Percentiles rank a stretch among this genome's conserved stretches.
phyloP scores from a whole-genome alignment of 1,140 invertebrate genomes.

The Pararge aegeria region DNA sequence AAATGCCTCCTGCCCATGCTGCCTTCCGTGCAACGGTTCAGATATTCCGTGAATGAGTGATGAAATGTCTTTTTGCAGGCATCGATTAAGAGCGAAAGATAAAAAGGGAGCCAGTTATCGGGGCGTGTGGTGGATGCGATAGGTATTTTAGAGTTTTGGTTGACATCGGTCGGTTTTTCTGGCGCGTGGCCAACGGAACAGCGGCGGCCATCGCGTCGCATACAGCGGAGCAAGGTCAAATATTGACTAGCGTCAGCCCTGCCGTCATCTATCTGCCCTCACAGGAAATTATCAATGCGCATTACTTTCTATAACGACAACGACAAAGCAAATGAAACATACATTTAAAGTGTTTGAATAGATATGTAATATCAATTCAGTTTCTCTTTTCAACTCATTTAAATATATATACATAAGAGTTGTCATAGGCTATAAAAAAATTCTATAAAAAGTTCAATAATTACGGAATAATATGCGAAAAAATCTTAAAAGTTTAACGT shows the following conservation, averaged over 20 bases:
- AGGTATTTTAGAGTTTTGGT: slow-evolving; percentile 64
- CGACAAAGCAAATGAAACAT: too few relatives aligned
- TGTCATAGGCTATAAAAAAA: too few relatives aligned
- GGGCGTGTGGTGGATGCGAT: slow-evolving; percentile 16
- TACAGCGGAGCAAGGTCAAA: slow-evolving; percentile 71
- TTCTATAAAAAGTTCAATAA: too few relatives aligned
- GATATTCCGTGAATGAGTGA: neutral
- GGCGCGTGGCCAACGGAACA: slow-evolving; percentile 50
- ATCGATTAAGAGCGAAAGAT: slow-evolving; percentile 7
- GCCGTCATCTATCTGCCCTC: slow-evolving; percentile 3
- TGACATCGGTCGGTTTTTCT: slow-evolving; percentile 58
- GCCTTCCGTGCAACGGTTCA: too few relatives aligned
- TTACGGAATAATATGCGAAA: too few relatives aligned
- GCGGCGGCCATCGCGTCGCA: slow-evolving; percentile 46
- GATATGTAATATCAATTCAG: too few relatives aligned
- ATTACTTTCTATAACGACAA: neutral
- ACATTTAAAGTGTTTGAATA: too few relatives aligned
- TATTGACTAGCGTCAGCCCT: slow-evolving; percentile 39
- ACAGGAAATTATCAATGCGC: neutral
- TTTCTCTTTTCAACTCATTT: too few relatives aligned
- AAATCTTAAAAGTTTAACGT: too few relatives aligned
- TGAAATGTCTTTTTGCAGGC: slow-evolving; percentile 3
- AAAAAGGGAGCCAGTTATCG: slow-evolving; percentile 3
- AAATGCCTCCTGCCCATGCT: too few relatives aligned
- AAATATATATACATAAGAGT: too few relatives aligned